Evolutionary conservation across 2,888 invertebrate genomes (phyloP), one percentile per base, ranked within the genome.

Genomic region (Lucinisca nassula): DNA sequence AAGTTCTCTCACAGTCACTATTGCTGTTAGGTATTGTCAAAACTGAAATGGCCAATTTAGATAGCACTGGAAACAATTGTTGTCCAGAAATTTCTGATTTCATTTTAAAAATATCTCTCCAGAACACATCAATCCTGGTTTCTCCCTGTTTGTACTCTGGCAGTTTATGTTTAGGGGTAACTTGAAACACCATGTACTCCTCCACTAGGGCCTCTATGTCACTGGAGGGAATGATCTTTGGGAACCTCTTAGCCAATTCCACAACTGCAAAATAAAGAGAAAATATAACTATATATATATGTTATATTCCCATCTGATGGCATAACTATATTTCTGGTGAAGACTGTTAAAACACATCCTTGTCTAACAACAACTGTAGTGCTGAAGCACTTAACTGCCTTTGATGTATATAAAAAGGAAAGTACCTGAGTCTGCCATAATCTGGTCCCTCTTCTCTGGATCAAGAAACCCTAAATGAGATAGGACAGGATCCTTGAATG

Each of bases 61-160:
- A 4, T 40, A 82, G 35, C 30, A 76, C 32, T 24, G 82, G 67
- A 32, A 49, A 82, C 98, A 38, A 6, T 30, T 72, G 3, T 10
- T 32, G 37, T 27, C 72, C 72, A n/a, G 72, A 37, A 8, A 40
- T 30, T 27, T 14, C 1, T 12, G 8, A 37, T 8, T 14, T 10
- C 6, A 37, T 14, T n/a, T 17, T 6, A 24, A 21, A 72, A 8
- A 72, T 6, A 37, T n/a, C n/a, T 8, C 38, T 27, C 72, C 72
- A 72, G 21, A 40, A 37, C 12, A n/a, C 37, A 40, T 72, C 72
- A 4, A 72, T 38, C 21, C 72, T 61, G 61, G 61, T 30, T 1
- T 17, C 30, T 17, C 27, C 30, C 30, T 30, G 24, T 27, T 61
- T 30, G 27, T 30, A 61, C 17, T 61, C 27, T 3, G 61, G 61